phyloP scores from a whole-genome alignment of 2,113 vertebrate genomes.

The Hippolais icterina region DNA sequence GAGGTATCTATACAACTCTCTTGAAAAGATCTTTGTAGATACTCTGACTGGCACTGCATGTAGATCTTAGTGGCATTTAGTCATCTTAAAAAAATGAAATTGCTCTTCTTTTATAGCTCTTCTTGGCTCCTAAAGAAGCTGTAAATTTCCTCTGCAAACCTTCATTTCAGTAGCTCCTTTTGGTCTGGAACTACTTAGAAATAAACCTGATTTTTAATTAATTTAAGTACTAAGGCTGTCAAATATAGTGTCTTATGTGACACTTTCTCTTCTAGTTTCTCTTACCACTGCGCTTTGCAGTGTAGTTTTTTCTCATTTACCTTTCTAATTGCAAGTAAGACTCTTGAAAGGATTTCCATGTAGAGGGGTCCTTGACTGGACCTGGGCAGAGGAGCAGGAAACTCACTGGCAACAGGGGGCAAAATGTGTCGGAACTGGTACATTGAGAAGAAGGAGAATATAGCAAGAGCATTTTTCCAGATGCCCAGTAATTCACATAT shows the following conservation, averaged over 20 bases:
- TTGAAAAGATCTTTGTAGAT: not conserved
- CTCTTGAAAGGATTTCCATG: not conserved
- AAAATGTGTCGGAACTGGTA: not conserved
- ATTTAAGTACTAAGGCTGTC: not conserved
- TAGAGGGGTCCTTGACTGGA: not conserved
- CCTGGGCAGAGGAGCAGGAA: not conserved
- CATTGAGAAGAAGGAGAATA: not conserved
- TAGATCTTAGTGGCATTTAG: not conserved
- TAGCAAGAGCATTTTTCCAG: not conserved
- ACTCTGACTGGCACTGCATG: not conserved
- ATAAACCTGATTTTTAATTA: constrained; percentile 17
- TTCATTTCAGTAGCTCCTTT: not conserved
- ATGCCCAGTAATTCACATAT: not conserved
- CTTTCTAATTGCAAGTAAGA: constrained; percentile 2
- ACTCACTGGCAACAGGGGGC: not conserved
- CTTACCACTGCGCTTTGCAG: not conserved
- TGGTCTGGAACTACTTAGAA: not conserved
- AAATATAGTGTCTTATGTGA: not conserved
- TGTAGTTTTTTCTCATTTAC: not conserved
- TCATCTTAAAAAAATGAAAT: not conserved
- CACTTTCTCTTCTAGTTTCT: not conserved
- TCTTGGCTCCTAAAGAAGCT: not conserved
- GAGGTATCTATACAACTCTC: not conserved
- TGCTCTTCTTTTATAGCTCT: not conserved
- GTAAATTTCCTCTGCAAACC: not conserved